Conservation (phyloP, 35 echinoderm and acorn worm species). For the Ophioderma brevispina region DNA sequence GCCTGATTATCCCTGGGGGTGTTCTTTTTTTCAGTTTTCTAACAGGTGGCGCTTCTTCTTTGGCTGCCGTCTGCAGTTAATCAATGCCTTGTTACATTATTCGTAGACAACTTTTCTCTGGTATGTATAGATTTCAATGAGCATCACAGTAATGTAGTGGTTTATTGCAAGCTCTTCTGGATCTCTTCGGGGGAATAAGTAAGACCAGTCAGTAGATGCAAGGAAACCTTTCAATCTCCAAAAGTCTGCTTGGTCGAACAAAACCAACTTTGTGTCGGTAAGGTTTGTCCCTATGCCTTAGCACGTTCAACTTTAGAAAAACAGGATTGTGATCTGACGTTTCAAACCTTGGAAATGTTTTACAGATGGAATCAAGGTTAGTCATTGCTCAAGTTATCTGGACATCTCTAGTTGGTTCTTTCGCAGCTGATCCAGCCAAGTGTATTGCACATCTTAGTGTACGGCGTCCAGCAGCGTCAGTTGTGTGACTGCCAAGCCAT, state of each 20-base stretch:
- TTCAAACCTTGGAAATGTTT: constrained; percentile 29
- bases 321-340: constrained; percentile 66
- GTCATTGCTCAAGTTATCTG: constrained; percentile 57
- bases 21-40: background rate
- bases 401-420: constrained; percentile 57
- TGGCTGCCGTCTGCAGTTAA: background rate
- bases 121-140: background rate
- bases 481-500: constrained; percentile 63
- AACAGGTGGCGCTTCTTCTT: background rate
- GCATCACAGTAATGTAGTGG: background rate
- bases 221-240: constrained; percentile 40
- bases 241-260: constrained; percentile 13
- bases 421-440: constrained; percentile 43
- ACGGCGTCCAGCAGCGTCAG: constrained; percentile 48
- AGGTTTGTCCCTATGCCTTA: constrained; percentile 2
- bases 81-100: background rate
- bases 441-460: constrained; percentile 40
- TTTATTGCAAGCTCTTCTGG: background rate
- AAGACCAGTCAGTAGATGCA: constrained; percentile 11
- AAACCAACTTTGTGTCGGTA: constrained; percentile 16
- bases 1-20: background rate
- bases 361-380: constrained; percentile 12
- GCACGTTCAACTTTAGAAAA: constrained; percentile 10
- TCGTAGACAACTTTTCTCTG: background rate
- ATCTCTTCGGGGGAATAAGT: background rate